A percentile compares a stretch with the other conserved stretches of the same genome.
Conservation (phyloP, 2,888 invertebrate genomes). For the Pristionchus maxplancki region DNA sequence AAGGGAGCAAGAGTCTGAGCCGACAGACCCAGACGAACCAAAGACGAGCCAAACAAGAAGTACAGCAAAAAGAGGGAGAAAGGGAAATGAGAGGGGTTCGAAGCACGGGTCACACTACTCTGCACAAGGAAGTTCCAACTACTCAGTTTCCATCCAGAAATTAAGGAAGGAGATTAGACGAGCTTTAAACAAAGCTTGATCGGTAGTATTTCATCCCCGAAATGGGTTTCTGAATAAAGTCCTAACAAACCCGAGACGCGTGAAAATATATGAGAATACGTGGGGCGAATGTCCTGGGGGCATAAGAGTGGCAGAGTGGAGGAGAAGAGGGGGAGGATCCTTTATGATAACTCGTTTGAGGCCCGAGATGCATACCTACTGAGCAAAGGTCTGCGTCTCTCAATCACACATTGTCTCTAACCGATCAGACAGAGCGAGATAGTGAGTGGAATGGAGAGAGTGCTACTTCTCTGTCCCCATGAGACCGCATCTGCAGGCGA, state of each 20-base stretch:
- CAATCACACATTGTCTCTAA: not conserved
- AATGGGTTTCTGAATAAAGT: too few species aligned
- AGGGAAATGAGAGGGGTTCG: not conserved
- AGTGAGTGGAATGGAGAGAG: not conserved
- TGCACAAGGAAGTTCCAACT: too few species aligned
- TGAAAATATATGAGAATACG: not conserved
- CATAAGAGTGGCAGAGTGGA: not conserved
- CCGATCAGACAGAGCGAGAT: not conserved
- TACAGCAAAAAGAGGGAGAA: not conserved
- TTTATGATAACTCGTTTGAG: constrained; percentile 41
- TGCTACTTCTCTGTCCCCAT: not conserved
- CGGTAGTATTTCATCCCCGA: too few species aligned
- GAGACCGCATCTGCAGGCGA: constrained; percentile 16
- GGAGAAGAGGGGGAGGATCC: not conserved
- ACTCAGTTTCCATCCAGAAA: too few species aligned
- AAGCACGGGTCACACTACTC: not conserved
- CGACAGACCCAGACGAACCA: not conserved
- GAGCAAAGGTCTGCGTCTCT: not conserved
- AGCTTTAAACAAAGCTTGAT: too few species aligned
- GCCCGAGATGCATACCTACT: not conserved
- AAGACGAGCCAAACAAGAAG: not conserved
- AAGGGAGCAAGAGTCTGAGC: not conserved
- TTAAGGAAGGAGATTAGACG: too few species aligned
- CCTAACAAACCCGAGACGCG: not conserved
- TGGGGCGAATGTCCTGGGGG: not conserved